A percentile compares a stretch with the other conserved stretches of the same genome.
These are phyloP conservation scores for Metopia argyrocephala DNA, from an alignment of 2,888 invertebrate species.

Conservation along the genomic window DNA sequence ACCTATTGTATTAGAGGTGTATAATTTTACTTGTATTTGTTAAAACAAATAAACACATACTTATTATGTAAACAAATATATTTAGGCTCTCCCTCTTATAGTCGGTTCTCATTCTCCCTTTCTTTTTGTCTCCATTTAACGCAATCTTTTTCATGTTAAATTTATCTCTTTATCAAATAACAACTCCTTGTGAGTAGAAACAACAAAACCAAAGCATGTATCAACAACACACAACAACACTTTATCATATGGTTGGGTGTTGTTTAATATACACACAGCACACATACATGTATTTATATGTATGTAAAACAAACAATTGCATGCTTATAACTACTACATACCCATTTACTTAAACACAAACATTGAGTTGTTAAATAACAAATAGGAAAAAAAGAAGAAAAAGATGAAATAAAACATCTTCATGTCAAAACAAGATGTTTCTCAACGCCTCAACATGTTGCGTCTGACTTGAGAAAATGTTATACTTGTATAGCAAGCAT, in stretches of 20 bases:
- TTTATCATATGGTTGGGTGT: slow-evolving; percentile 53
- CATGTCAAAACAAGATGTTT: slow-evolving; percentile 63
- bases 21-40: slow-evolving; percentile 57
- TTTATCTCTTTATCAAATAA: slow-evolving; percentile 39
- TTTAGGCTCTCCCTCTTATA: slow-evolving; percentile 24
- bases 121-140: background rate
- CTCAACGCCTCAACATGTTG: slow-evolving; percentile 63
- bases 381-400: slow-evolving; percentile 3
- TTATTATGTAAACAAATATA: slow-evolving; percentile 61
- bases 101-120: background rate
- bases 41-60: slow-evolving; percentile 70
- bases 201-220: slow-evolving; percentile 40
- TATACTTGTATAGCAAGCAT: background rate
- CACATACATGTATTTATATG: slow-evolving; percentile 1
- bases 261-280: no score
- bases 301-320: no score
- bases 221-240: slow-evolving; percentile 63
- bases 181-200: background rate
- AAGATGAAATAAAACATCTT: slow-evolving; percentile 53
- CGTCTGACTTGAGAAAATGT: slow-evolving; percentile 56
- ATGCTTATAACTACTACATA: no score
- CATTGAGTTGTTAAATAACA: background rate
- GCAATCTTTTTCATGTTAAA: background rate
- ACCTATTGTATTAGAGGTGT: slow-evolving; percentile 56
- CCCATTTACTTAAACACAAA: background rate